Evolutionary conservation across 2,888 invertebrate genomes (phyloP), one percentile per base, ranked within the genome.

Genomic region (Dryococelus australis): DNA sequence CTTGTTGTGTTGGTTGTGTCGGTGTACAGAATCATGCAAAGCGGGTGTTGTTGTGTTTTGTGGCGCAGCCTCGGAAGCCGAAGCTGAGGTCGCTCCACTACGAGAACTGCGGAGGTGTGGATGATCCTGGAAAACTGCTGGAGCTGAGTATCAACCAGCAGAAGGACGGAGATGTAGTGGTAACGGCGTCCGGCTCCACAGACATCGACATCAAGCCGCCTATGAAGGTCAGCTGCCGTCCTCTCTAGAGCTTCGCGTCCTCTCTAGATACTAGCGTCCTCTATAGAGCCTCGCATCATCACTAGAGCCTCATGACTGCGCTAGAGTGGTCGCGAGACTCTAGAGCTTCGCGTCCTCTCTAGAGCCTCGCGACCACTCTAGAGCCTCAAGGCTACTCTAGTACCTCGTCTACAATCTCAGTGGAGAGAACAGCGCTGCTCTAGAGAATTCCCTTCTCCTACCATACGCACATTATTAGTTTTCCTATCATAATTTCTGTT

Each of bases 41-140:
- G 65, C 0, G 65, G 10, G 65, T 65, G 65, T 47, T 47, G 47
- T 47, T 47, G 47, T 47, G 12, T 16, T 47, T 35, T 51, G 51
- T 51, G 51, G 12, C 20, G n/a, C 65, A 65, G 65, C 1, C 65
- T 20, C 65, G 65, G 12, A 86, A 86, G 51, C 47, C 79, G 47
- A 20, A 43, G 26, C 27, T 86, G 28, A 81, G 26, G 28, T 20
- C 43, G 10, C 13, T 81, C 26, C 24, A 24, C 20, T 86, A 26
- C n/a, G 81, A 86, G 47, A 86, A 83, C 80, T 86, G 86, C 53
- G 86, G 86, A n/a, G 8, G 20, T n/a, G 20, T 47, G 10, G 24
- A 47, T 26, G 86, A 86, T 53, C 86, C 81, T 0, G 86, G 80
- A n/a, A 86, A 78, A 5, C n/a, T 86, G 12, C 26, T 43, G 9